A percentile compares a stretch with the other conserved stretches of the same genome.
Conservation (phyloP, 2,888 invertebrate species). For the Drosophila greeni region DNA sequence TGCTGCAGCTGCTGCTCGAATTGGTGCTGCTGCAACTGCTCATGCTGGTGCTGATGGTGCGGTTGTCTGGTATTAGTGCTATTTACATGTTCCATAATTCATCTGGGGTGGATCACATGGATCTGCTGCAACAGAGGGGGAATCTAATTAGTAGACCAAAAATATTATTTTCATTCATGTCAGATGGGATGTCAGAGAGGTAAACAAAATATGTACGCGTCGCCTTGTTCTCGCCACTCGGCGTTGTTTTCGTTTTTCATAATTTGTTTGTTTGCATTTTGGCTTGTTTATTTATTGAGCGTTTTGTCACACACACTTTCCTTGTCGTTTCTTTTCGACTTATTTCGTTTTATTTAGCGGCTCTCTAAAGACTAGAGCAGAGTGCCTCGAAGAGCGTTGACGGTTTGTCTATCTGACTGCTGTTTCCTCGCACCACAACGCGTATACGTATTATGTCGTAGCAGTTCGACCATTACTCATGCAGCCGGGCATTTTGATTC, state of each 20-base stretch:
- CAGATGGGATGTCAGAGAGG: conserved; percentile 13
- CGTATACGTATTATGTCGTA: conserved; percentile 64
- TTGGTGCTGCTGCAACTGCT: conserved; percentile 79
- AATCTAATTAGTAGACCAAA: conserved; percentile 18
- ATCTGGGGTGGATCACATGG: conserved; percentile 49
- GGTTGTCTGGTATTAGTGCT: conserved; percentile 67
- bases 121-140: conserved; percentile 25
- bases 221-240: conserved; percentile 19
- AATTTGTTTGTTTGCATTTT: conserved; percentile 60
- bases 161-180: conserved; percentile 29
- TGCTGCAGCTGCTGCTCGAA: conserved; percentile 63
- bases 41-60: conserved; percentile 57
- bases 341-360: conserved; percentile 17
- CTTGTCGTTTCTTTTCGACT: conserved; percentile 16
- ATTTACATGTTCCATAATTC: conserved; percentile 77
- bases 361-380: conserved; percentile 35
- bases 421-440: conserved; percentile 39
- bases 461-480: conserved; percentile 62
- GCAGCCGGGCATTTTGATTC: conserved; percentile 51
- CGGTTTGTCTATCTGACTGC: conserved; percentile 32
- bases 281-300: conserved; percentile 63
- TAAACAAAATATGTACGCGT: conserved; percentile 20
- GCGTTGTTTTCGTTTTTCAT: conserved; percentile 52
- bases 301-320: conserved; percentile 64
- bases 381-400: conserved; percentile 46